These are phyloP conservation scores for Craseonycteris thonglongyai DNA, from an alignment of 2,113 vertebrate genomes.

Conservation along the genomic window DNA sequence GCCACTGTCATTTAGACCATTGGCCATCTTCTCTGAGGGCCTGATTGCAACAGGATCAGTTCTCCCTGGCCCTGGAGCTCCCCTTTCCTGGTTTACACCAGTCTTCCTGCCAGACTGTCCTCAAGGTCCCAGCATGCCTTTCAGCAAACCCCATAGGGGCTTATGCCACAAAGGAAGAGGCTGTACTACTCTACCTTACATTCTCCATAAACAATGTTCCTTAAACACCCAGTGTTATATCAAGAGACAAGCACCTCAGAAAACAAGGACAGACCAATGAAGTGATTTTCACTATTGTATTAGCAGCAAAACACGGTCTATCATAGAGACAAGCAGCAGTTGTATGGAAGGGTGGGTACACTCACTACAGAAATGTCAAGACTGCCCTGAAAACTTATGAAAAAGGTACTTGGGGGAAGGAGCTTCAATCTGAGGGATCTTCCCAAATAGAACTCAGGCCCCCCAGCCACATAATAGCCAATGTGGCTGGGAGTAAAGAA, in stretches of 20 bases:
- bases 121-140: neutral
- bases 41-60: neutral
- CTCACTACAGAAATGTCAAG: neutral
- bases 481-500: slow-evolving; percentile 5
- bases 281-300: neutral
- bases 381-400: neutral
- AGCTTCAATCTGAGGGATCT: neutral
- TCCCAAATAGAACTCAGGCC: neutral
- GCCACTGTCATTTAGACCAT: neutral
- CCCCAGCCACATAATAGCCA: neutral
- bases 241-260: neutral
- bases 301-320: slow-evolving; percentile 23
- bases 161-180: slow-evolving; percentile 9
- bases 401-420: neutral
- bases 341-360: neutral
- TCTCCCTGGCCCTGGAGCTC: neutral
- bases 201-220: slow-evolving; percentile 10
- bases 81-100: neutral
- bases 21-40: neutral
- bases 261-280: slow-evolving; percentile 25
- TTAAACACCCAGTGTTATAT: slow-evolving; percentile 1
- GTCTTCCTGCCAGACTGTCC: neutral
- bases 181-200: neutral
- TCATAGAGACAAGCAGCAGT: slow-evolving; percentile 18
- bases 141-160: neutral